Percentiles rank a stretch among this genome's conserved stretches.
Conservation (phyloP, 1,140 invertebrate species). For the Papilio xuthus region DNA sequence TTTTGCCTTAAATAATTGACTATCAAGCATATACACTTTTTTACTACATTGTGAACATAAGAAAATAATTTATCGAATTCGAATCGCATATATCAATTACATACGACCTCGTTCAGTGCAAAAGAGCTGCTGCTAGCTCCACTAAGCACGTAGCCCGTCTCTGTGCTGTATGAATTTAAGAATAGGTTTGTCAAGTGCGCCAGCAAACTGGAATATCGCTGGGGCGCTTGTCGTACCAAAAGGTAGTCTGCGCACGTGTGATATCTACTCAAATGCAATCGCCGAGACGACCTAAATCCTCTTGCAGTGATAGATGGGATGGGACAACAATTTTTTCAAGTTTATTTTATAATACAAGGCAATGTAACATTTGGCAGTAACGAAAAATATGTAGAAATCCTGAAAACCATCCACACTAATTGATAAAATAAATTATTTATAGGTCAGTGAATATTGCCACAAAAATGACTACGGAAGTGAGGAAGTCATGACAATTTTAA, state of each 20-base stretch:
- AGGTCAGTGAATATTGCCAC: no score
- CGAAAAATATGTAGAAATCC: not conserved
- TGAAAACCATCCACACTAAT: not conserved
- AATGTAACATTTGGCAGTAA: not conserved
- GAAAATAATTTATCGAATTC: not conserved
- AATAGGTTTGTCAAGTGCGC: constrained; percentile 21
- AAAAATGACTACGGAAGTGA: no score
- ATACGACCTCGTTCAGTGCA: constrained; percentile 5
- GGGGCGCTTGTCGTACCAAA: not conserved
- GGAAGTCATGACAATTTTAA: no score
- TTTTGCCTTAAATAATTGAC: not conserved
- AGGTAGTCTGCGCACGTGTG: constrained; percentile 17
- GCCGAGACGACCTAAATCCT: constrained; percentile 11
- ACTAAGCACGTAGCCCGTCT: constrained; percentile 16
- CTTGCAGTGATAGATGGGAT: constrained; percentile 21
- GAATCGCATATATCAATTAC: constrained; percentile 1
- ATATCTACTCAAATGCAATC: constrained; percentile 17
- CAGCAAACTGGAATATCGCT: constrained; percentile 16
- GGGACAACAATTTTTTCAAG: not conserved
- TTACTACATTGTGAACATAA: not conserved
- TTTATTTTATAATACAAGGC: constrained; percentile 1
- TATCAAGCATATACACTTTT: not conserved
- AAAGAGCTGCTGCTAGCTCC: not conserved
- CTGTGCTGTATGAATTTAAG: constrained; percentile 17
- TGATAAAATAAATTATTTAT: no score